Base-by-base conservation (phyloP, 2,797 vertebrate genomes). In the Clarias laeviceps region DNA sequence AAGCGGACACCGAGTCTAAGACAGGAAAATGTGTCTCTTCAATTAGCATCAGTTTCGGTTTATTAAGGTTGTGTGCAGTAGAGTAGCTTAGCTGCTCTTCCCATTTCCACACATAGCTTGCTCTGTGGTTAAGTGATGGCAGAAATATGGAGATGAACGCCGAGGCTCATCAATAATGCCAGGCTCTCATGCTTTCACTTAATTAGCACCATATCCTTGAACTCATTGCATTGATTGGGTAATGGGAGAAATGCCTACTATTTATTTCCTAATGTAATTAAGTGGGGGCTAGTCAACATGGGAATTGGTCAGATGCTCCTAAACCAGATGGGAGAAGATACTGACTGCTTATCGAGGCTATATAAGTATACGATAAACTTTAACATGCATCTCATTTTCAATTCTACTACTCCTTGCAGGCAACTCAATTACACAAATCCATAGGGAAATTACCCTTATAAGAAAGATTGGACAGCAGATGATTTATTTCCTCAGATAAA, bases 21-120 rank as follows among this genome's bases (percentile, higher is more conserved):
- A 88, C 84, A 87, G 87, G 34, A 83, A 68, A 65, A 88, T 76
- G 61, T 81, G 62, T 54, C 86, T 72, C 82, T 87, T 84, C 87
- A 90, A 86, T 79, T 87, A 69, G 59, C 50, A 76, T 87, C 87
- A 81, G 87, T 88, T 85, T 85, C 65, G 6, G 76, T 83, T 72
- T 86, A 87, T 88, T 87, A 86, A 72, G 83, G 62, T 56, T 82
- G n/a, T 57, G 59, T 77, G 27, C 62, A 62, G 32, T 1, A 34
- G 54, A 59, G 18, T 59, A 62, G 77, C 59, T 40, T 54, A 27
- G 72, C 74, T 73, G 74, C 69, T 57, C 76, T 68, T 82, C 29
- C 69, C 24, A 59, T 72, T 66, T 79, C 1, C 20, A n/a, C 74
- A 72, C 86, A 83, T 69, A 57, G 3, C 79, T 74, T 40, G 22